Conservation (phyloP, 2,113 vertebrate genomes). For the Trogon melanurus region DNA sequence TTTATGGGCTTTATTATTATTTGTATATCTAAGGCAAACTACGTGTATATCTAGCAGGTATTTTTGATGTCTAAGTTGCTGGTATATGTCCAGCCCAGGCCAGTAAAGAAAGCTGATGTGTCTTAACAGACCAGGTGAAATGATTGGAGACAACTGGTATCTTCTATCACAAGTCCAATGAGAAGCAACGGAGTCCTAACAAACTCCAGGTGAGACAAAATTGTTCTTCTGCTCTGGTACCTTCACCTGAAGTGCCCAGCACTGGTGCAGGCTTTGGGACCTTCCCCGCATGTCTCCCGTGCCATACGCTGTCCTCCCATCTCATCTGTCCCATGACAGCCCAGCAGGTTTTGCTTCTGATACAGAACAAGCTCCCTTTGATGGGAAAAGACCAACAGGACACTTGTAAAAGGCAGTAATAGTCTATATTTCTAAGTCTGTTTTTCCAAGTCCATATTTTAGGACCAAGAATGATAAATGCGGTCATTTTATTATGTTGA, state of each 20-base stretch:
- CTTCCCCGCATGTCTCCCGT: background rate
- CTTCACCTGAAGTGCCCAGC: background rate
- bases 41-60: rapidly evolving
- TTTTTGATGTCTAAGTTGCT: background rate
- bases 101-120: background rate
- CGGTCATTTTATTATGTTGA: background rate
- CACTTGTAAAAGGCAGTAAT: background rate
- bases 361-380: background rate
- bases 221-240: background rate
- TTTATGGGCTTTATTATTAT: background rate
- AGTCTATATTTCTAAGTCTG: background rate
- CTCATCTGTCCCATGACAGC: background rate
- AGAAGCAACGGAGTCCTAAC: background rate
- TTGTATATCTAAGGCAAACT: background rate
- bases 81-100: background rate
- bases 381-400: background rate
- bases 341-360: background rate
- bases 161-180: background rate
- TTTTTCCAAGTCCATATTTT: background rate
- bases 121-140: background rate
- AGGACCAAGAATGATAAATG: background rate
- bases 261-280: background rate
- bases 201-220: background rate
- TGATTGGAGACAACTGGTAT: rapidly evolving
- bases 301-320: background rate